Evolutionary conservation across 2,888 invertebrate species (phyloP), one percentile per base, ranked within the genome.

Genomic region (Coecobrya sp.): DNA sequence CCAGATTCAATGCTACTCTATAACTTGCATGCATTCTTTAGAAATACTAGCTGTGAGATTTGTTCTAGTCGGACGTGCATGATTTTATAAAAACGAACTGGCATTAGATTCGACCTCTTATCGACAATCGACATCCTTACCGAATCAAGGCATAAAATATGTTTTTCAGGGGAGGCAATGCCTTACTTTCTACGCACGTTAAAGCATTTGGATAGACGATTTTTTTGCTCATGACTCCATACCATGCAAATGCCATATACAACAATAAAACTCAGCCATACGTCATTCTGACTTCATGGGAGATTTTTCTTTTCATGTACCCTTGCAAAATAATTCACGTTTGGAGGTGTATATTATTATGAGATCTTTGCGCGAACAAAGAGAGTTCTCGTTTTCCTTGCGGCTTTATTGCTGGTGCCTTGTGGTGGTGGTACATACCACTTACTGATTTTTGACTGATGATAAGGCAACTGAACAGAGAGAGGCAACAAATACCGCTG

Each of bases 381-480:
- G 19, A 62, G 36, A 2, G 8, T 55, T 70, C 27, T 30, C 10
- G 3, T 36, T 59, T 59, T 65, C 65, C 36, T 16, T 86, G 30
- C 27, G 30, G 45, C 10, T 82, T 82, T 79, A 79, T 79, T 79
- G 27, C 1, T 49, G 22, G 52, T 79, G 52, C 79, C 79, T 79
- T 79, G 49, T 79, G 52, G 79, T 52, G 52, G 79, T 79, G 79
- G 49, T n/a, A 52, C 79, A 79, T 79, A 79, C 79, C 79, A 52
- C 52, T 79, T 68, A 86, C 86, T 70, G 86, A 86, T 88, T 87
- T 88, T 88, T 88, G 79, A 79, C 87, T 79, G 86, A 62, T 88
- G 79, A 86, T 73, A 85, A 85, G 45, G n/a, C 42, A 36, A 52
- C 25, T 73, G 36, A 19, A 10, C 22, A 19, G 36, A 73, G 68